phyloP scores from a whole-genome alignment of 2,888 invertebrate species.

The Dolichopus griseipennis region DNA sequence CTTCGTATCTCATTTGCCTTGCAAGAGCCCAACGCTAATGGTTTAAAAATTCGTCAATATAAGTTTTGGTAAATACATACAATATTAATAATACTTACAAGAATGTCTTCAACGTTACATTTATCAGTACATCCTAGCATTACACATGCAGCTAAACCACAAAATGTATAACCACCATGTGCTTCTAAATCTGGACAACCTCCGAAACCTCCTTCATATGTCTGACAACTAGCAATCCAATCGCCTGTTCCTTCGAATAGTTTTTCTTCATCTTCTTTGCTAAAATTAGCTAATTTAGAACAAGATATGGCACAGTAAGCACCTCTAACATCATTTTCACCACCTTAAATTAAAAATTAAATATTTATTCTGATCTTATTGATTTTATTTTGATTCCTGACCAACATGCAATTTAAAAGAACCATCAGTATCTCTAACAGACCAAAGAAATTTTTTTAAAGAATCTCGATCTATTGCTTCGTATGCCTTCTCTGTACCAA shows the following conservation, averaged over 20 bases:
- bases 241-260: conserved; percentile 80
- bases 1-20: conserved; percentile 88
- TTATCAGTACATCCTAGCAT: conserved; percentile 66
- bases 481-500: conserved; percentile 81
- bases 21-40: conserved; percentile 75
- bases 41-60: conserved; percentile 16
- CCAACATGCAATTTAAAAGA: conserved; percentile 76
- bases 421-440: conserved; percentile 74
- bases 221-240: conserved; percentile 93
- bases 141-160: conserved; percentile 84
- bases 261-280: conserved; percentile 64
- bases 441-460: conserved; percentile 68
- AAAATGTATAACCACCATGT: conserved; percentile 99
- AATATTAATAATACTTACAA: conserved; percentile 43
- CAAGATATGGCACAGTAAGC: conserved; percentile 94
- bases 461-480: conserved; percentile 67
- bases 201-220: conserved; percentile 97
- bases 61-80: neutral
- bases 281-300: conserved; percentile 60
- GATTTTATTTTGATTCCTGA: no score
- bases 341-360: conserved; percentile 46
- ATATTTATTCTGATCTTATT: no score
- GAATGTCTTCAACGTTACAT: conserved; percentile 65
- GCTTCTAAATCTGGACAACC: conserved; percentile 93
- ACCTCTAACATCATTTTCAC: conserved; percentile 90